These are phyloP conservation scores for Trilocha varians DNA, from an alignment of 2,888 invertebrate species.

Conservation along the genomic window DNA sequence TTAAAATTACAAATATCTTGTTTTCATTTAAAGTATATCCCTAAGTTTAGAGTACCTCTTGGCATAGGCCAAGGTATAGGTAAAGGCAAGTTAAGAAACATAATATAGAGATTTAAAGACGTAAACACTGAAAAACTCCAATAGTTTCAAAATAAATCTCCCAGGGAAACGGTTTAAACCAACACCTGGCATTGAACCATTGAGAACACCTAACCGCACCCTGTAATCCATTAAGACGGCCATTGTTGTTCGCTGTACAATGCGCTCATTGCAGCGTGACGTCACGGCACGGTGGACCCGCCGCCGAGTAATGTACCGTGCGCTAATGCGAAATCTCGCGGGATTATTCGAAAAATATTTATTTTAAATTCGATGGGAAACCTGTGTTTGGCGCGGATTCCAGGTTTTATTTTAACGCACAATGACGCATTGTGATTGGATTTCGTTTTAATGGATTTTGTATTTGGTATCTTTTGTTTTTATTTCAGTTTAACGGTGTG, in stretches of 20 bases:
- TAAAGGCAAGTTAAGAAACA: no score
- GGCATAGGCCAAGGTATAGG: no score
- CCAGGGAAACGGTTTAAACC: neutral
- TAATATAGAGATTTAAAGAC: no score
- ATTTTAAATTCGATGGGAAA: conserved; percentile 2
- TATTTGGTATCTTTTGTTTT: neutral
- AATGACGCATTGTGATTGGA: neutral
- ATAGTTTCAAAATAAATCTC: conserved; percentile 2
- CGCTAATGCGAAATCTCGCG: conserved; percentile 17
- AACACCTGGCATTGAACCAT: conserved; percentile 5
- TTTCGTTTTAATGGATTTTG: neutral
- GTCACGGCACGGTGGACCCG: conserved; percentile 12
- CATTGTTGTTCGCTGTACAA: conserved; percentile 11
- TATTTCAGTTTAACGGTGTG: neutral
- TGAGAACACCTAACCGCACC: conserved; percentile 8
- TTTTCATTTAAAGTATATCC: no score
- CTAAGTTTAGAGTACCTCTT: no score
- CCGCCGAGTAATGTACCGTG: conserved; percentile 27
- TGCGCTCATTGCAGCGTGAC: conserved; percentile 14
- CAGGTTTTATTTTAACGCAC: neutral
- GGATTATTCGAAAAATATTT: conserved; percentile 5
- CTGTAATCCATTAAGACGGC: conserved; percentile 15
- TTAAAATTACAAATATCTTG: no score
- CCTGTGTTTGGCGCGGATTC: neutral
- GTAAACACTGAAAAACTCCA: no score